Percentiles rank a stretch among this genome's conserved stretches.
phyloP scores from a whole-genome alignment of 2,888 invertebrate genomes.

The Drosophila monieri region DNA sequence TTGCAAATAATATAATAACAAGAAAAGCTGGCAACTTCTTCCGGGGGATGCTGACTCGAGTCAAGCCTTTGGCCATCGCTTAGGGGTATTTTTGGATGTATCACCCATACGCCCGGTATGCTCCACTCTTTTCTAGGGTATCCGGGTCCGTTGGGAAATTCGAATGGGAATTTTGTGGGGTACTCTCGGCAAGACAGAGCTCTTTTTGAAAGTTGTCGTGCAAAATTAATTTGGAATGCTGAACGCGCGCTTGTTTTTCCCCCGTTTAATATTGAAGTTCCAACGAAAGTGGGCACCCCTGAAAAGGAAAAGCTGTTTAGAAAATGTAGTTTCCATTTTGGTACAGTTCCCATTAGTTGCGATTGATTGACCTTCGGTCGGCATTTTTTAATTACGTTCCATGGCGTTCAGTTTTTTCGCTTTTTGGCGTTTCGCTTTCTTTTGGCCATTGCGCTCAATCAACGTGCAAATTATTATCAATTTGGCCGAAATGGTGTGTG shows the following conservation, averaged over 20 bases:
- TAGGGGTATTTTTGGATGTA: background rate
- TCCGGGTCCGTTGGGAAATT: constrained; percentile 6
- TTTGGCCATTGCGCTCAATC: constrained; percentile 45
- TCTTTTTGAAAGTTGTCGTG: constrained; percentile 46
- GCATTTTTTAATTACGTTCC: constrained; percentile 62
- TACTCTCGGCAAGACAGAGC: constrained; percentile 9
- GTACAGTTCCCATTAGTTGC: constrained; percentile 54
- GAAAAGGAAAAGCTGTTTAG: constrained; percentile 12
- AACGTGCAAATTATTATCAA: constrained; percentile 74
- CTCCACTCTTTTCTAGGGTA: constrained; percentile 7
- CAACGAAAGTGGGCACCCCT: background rate
- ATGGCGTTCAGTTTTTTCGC: background rate
- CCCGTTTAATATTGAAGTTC: constrained; percentile 34
- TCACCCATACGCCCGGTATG: constrained; percentile 1
- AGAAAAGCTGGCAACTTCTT: constrained; percentile 21
- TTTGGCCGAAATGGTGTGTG: constrained; percentile 49
- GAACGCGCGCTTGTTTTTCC: constrained; percentile 41
- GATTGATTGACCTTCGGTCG: constrained; percentile 58
- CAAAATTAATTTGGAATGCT: constrained; percentile 65
- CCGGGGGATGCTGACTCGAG: background rate
- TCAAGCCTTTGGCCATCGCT: background rate
- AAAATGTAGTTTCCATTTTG: constrained; percentile 2
- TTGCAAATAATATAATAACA: constrained; percentile 68
- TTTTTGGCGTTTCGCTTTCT: constrained; percentile 29
- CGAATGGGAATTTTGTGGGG: constrained; percentile 35